Conservation (phyloP, 2,797 vertebrate genomes). For the Cirrhinus molitorella region DNA sequence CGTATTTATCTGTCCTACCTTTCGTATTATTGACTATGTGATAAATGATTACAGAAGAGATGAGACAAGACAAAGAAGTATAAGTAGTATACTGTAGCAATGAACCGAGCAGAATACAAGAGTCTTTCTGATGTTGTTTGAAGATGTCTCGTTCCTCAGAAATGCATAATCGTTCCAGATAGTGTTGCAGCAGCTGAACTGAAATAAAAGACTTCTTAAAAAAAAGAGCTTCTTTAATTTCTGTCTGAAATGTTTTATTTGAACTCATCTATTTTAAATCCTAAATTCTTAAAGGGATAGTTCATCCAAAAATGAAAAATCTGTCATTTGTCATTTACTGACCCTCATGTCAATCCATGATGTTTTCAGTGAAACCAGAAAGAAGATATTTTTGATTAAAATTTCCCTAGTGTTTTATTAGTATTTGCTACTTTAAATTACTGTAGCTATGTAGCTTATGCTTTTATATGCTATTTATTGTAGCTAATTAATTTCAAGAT, state of each 20-base stretch:
- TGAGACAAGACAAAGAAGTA: not conserved
- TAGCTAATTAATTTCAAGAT: not conserved
- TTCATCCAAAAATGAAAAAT: not conserved
- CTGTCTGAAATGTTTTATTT: not conserved
- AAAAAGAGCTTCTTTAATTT: not conserved
- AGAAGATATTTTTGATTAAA: not conserved
- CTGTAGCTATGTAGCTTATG: not conserved
- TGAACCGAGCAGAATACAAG: not conserved
- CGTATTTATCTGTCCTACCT: slow-evolving; percentile 16
- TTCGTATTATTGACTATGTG: slow-evolving; percentile 48
- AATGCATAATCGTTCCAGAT: not conserved
- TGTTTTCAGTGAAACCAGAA: not conserved
- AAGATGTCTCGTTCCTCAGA: slow-evolving; percentile 1
- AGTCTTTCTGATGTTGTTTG: slow-evolving; percentile 6
- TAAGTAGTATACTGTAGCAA: not conserved
- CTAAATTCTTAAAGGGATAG: not conserved
- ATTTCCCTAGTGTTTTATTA: not conserved
- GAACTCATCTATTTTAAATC: slow-evolving; percentile 20
- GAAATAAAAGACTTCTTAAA: not conserved
- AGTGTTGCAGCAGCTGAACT: not conserved
- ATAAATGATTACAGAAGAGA: slow-evolving; percentile 33
- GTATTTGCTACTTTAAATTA: not conserved
- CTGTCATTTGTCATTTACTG: not conserved
- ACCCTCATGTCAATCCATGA: not conserved
- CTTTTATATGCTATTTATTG: not conserved